phyloP scores from a whole-genome alignment of 2,888 invertebrate species.

The Cosmopolites sordidus region DNA sequence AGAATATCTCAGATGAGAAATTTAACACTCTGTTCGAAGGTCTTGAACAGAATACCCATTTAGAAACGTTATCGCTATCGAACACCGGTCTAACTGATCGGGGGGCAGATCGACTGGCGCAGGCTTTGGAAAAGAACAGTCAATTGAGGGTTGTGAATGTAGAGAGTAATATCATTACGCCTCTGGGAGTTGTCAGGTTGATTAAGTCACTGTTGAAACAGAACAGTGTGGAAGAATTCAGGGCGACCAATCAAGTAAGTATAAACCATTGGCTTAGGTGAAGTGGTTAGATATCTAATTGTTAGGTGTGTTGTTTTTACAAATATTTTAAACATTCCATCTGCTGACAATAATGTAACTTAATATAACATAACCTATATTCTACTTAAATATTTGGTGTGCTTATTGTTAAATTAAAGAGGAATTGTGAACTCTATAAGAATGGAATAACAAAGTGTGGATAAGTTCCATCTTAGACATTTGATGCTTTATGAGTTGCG shows the following conservation, averaged over 20 bases:
- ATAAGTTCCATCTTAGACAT: no score
- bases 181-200: constrained; percentile 79
- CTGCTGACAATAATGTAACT: no score
- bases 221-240: constrained; percentile 87
- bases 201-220: constrained; percentile 82
- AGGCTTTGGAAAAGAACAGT: constrained; percentile 75
- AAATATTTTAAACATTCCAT: no score
- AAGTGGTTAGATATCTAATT: no score
- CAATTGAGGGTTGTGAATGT: constrained; percentile 81
- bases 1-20: constrained; percentile 97
- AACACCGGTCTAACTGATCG: constrained; percentile 92
- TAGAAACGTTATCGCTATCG: constrained; percentile 87
- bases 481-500: no score
- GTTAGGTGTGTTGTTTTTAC: no score
- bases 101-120: constrained; percentile 75
- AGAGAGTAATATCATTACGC: constrained; percentile 96
- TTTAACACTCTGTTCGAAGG: constrained; percentile 85
- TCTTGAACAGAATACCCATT: constrained; percentile 82
- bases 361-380: no score
- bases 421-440: no score
- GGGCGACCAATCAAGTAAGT: constrained; percentile 93
- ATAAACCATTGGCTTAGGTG: no score
- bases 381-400: no score
- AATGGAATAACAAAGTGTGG: no score
- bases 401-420: no score